These are phyloP conservation scores for Axis porcinus DNA, from an alignment of 2,113 vertebrate species.

Conservation along the genomic window DNA sequence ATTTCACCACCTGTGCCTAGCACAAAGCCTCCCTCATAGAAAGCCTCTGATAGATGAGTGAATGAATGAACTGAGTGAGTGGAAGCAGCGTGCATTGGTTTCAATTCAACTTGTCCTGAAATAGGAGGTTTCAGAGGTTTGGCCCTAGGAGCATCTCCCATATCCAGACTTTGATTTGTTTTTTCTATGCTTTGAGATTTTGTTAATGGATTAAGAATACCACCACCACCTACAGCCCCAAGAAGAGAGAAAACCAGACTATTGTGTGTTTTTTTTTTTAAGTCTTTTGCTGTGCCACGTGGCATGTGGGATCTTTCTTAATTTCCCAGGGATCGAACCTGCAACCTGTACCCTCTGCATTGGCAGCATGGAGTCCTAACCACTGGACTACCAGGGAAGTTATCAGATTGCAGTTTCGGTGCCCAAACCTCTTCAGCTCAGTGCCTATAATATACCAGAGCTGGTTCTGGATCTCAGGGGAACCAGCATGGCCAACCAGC, in stretches of 20 bases:
- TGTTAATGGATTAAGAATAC: neutral
- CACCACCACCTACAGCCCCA: neutral
- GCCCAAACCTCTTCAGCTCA: neutral
- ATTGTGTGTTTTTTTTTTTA: neutral
- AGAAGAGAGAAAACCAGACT: neutral
- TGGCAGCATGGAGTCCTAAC: neutral
- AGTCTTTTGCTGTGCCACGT: neutral
- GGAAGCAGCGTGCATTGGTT: neutral
- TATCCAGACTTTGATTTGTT: neutral
- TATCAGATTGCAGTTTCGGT: neutral
- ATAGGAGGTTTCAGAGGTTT: neutral
- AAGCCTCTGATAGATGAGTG: neutral
- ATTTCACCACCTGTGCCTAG: constrained; percentile 46
- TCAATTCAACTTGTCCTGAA: neutral
- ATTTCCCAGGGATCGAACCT: neutral
- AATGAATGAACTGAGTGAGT: neutral
- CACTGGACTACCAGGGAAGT: neutral
- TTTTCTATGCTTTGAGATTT: neutral
- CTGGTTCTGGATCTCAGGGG: neutral
- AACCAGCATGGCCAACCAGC: neutral
- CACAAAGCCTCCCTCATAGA: neutral
- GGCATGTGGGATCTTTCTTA: neutral
- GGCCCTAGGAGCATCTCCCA: neutral
- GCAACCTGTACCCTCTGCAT: neutral
- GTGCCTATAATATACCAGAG: neutral